Percentiles rank a stretch among this genome's conserved stretches.
Conservation (phyloP, 2,113 vertebrate genomes). For the Mastomys natalensis region DNA sequence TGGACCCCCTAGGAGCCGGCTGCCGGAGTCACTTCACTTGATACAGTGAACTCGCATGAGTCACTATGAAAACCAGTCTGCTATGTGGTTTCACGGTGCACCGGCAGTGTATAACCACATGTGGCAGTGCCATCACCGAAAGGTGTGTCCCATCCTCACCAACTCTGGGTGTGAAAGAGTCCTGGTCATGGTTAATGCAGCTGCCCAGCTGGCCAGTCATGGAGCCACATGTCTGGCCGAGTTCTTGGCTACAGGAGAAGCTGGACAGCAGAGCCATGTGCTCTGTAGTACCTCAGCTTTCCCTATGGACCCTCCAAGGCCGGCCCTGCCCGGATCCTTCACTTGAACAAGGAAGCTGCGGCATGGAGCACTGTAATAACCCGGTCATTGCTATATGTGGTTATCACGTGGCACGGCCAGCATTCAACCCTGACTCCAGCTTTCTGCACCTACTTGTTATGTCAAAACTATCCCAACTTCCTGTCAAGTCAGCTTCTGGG, state of each 20-base stretch:
- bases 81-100: no score
- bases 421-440: neutral
- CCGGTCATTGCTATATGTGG: neutral
- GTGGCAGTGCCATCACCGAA: neutral
- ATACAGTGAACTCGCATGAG: no score
- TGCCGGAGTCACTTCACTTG: no score
- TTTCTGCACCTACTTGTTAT: neutral
- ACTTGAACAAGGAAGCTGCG: neutral
- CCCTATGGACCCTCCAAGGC: rapidly evolving
- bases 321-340: neutral
- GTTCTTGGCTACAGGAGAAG: neutral
- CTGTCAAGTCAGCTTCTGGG: neutral
- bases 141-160: neutral
- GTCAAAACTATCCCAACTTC: no score
- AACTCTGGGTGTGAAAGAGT: neutral
- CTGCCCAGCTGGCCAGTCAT: neutral
- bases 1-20: no score
- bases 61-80: no score
- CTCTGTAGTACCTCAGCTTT: rapidly evolving
- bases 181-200: neutral
- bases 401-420: neutral
- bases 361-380: neutral
- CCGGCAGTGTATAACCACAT: no score
- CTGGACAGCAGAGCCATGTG: rapidly evolving
- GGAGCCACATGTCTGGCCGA: neutral